Base-by-base conservation (phyloP, 2,113 vertebrate genomes). In the Macaca nemestrina region DNA sequence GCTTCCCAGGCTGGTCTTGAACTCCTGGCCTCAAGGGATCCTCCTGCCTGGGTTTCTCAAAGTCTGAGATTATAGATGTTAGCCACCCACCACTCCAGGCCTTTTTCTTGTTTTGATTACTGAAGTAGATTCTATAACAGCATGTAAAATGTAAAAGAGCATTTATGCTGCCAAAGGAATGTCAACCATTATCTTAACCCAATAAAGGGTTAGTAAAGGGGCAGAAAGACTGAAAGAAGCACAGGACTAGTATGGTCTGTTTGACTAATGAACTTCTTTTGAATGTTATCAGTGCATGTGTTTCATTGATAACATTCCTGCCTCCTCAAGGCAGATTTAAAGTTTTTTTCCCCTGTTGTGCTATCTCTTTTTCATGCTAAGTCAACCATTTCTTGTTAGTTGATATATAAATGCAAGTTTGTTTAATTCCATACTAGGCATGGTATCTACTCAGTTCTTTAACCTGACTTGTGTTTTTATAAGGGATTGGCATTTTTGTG, bases 31-130 rank as follows among this genome's bases (percentile, higher is more conserved):
- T 64, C 61, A 64, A 64, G 61, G 12, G 27, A 32, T 64, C 61
- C 27, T 64, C 13, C 61, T 64, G 61, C 61, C 61, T 64, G 12
- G 61, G 27, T 64, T 64, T 64, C 61, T 64, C 61, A 14, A 30
- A 32, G 61, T 64, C 27, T 64, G 61, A 27, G 27, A 64, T 64
- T 32, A 64, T 64, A 30, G 61, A 64, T 7, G 52, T 55, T 55
- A 55, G 18, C 18, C 52, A 55, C 5, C 61, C 61, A 30, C 61
- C 61, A 64, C 30, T 64, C 27, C 61, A 64, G 27, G 61, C 12
- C 27, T 88, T 94, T 82, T 88, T 84, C 17, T 87, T 87, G 32
- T 89, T 32, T 86, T 80, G 52, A 75, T 81, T 84, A 78, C 50
- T 2, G 20, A 90, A 61, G 14, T 88, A 52, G 57, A 92, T 35